Conservation (phyloP, 2,888 invertebrate genomes). For the Platynereis dumerilii region DNA sequence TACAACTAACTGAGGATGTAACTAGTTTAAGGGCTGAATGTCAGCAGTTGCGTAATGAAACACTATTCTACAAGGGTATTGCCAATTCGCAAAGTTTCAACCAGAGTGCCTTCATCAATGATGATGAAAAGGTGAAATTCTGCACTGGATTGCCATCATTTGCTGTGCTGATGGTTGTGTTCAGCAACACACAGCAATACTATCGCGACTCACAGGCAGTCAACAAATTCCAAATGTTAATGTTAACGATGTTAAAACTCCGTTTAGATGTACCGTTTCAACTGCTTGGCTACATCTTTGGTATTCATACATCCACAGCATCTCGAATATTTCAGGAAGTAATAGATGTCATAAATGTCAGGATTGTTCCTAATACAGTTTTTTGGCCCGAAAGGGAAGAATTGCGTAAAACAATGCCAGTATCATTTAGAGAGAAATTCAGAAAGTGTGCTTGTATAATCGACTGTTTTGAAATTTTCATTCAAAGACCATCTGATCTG, state of each 20-base stretch:
- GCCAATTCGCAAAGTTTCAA: no score
- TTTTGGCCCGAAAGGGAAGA: slow-evolving; percentile 29
- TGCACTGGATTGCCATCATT: slow-evolving; percentile 20
- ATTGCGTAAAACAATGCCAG: slow-evolving; percentile 12
- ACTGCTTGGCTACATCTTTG: slow-evolving; percentile 25
- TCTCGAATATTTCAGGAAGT: slow-evolving; percentile 8
- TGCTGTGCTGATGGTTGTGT: slow-evolving; percentile 19
- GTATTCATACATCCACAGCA: slow-evolving; percentile 9
- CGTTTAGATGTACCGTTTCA: slow-evolving; percentile 27
- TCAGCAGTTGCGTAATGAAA: no score
- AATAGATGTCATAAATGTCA: slow-evolving; percentile 13
- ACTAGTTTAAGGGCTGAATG: no score
- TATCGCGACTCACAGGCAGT: slow-evolving; percentile 10
- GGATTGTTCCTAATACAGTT: not conserved
- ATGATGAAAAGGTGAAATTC: slow-evolving; percentile 18
- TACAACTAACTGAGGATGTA: no score
- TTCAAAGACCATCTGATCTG: slow-evolving; percentile 11
- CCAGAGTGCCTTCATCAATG: not conserved
- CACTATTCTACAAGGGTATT: no score
- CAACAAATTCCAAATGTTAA: slow-evolving; percentile 29
- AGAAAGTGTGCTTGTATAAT: slow-evolving; percentile 14
- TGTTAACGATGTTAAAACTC: slow-evolving; percentile 31
- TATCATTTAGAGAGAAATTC: slow-evolving; percentile 8
- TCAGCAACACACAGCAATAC: slow-evolving; percentile 4
- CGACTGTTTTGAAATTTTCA: slow-evolving; percentile 23